Conservation (phyloP, 2,888 invertebrate genomes). For the Meloe dianella region DNA sequence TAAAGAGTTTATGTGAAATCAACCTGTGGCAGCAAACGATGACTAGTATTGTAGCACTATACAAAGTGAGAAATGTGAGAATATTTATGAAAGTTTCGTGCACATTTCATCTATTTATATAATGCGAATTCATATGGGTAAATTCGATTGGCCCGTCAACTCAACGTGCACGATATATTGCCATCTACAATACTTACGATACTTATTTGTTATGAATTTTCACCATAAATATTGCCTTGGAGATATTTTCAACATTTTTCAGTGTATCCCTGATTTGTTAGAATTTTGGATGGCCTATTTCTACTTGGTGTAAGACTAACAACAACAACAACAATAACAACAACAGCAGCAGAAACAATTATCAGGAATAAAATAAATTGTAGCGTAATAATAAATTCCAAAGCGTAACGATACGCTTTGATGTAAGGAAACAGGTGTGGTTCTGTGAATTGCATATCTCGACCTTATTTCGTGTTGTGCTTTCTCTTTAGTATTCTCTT, state of each 20-base stretch:
- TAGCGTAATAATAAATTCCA: conserved; percentile 38
- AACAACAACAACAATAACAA: too few relatives aligned
- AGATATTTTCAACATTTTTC: not conserved
- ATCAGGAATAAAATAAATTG: conserved; percentile 44
- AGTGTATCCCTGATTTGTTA: not conserved
- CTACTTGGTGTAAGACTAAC: too few relatives aligned
- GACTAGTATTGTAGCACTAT: conserved; percentile 18
- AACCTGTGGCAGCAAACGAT: conserved; percentile 32
- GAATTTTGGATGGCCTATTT: too few relatives aligned
- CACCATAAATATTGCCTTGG: conserved; percentile 22
- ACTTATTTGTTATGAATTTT: conserved; percentile 34
- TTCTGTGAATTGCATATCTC: conserved; percentile 34
- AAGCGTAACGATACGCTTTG: conserved; percentile 34
- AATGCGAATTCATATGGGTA: conserved; percentile 41
- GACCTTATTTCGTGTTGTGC: conserved; percentile 27
- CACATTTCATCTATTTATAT: conserved; percentile 43
- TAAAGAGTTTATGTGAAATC: conserved; percentile 32
- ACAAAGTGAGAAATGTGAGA: conserved; percentile 44
- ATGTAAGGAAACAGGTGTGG: conserved; percentile 32
- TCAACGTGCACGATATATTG: conserved; percentile 21
- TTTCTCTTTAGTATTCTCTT: conserved; percentile 38
- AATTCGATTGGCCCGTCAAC: conserved; percentile 35
- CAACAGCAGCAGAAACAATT: conserved; percentile 38
- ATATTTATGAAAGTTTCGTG: conserved; percentile 45
- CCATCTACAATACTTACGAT: too few relatives aligned